These are phyloP conservation scores for Lomographa bimaculata DNA, from an alignment of 2,888 invertebrate genomes.

Conservation along the genomic window DNA sequence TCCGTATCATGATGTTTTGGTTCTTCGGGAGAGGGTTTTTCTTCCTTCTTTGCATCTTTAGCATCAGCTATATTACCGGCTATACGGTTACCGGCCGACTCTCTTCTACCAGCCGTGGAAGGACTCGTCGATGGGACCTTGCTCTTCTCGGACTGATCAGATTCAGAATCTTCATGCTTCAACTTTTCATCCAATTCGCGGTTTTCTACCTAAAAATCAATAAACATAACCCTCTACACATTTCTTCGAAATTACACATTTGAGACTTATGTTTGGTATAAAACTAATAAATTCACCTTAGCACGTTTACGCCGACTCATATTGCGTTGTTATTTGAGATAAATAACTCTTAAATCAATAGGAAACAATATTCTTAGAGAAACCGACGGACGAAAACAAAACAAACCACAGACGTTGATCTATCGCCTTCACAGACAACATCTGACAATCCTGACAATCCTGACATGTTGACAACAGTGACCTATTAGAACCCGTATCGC, in stretches of 20 bases:
- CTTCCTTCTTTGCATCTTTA: slow-evolving; percentile 76
- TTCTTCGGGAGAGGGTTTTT: slow-evolving; percentile 26
- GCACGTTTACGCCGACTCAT: slow-evolving; percentile 85
- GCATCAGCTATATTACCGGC: slow-evolving; percentile 66
- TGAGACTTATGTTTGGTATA: no score
- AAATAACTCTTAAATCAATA: no score
- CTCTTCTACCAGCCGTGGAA: slow-evolving; percentile 72
- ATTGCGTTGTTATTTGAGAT: no score
- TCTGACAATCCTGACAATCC: no score
- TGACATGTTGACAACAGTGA: no score
- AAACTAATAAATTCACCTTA: slow-evolving; percentile 57
- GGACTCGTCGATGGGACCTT: slow-evolving; percentile 85
- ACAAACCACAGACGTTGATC: no score
- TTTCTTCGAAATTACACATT: slow-evolving; percentile 34
- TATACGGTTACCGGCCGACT: slow-evolving; percentile 77
- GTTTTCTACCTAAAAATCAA: slow-evolving; percentile 69
- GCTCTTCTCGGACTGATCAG: slow-evolving; percentile 85
- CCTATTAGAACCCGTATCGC: no score
- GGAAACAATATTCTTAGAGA: background rate
- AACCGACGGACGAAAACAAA: slow-evolving; percentile 8
- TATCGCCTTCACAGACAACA: no score
- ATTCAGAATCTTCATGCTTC: slow-evolving; percentile 85
- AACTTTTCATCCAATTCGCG: slow-evolving; percentile 87
- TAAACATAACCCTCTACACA: slow-evolving; percentile 83
- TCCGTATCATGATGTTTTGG: slow-evolving; percentile 83